Conservation (phyloP, 1,140 invertebrate genomes). For the Solenopsis fugax region DNA sequence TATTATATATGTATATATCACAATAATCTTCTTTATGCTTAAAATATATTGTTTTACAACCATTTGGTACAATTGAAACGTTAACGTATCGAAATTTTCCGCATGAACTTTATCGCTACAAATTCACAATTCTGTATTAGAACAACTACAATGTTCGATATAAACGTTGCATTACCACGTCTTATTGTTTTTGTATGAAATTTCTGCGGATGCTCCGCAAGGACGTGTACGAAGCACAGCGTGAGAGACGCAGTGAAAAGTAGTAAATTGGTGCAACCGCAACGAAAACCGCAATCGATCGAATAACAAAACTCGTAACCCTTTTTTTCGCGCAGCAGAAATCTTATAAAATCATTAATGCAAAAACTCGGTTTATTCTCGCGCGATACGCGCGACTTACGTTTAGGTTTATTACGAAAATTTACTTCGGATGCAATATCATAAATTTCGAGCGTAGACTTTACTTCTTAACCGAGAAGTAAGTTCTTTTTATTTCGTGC, state of each 20-base stretch:
- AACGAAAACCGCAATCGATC: conserved; percentile 55
- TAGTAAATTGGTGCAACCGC: conserved; percentile 53
- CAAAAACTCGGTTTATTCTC: conserved; percentile 6
- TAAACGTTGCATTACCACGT: not conserved
- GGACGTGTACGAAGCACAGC: not conserved
- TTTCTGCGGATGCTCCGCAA: not conserved
- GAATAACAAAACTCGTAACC: not conserved
- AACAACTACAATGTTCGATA: not conserved
- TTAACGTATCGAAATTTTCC: conserved; percentile 17
- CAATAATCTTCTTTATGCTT: not conserved
- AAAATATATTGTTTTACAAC: not conserved
- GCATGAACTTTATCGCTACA: not conserved
- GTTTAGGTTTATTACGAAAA: conserved; percentile 20
- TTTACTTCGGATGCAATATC: not conserved
- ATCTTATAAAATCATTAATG: not conserved
- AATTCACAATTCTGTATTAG: conserved; percentile 10
- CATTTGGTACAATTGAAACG: not conserved
- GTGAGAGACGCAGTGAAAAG: conserved; percentile 37
- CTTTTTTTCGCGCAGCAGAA: not conserved
- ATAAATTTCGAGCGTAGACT: not conserved
- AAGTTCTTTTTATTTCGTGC: not conserved
- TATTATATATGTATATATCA: not conserved
- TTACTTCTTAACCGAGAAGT: not conserved
- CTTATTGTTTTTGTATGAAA: conserved; percentile 16
- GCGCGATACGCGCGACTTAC: not conserved